phyloP scores from a whole-genome alignment of 2,797 vertebrate genomes.

The Rhabdophis nuchalis region DNA sequence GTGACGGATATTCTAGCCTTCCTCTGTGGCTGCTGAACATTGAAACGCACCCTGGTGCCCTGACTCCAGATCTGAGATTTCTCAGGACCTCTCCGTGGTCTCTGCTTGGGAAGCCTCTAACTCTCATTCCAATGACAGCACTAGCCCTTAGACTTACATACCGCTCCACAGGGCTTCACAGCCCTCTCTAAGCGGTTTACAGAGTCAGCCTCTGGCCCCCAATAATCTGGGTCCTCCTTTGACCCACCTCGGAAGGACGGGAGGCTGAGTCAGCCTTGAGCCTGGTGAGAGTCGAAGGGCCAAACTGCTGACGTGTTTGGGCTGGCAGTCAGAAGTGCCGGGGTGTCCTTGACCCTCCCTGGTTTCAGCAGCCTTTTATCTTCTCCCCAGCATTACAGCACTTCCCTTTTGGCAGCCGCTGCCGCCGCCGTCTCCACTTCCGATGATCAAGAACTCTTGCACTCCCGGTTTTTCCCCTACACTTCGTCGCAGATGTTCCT shows the following conservation, averaged over 20 bases:
- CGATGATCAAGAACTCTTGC: conserved; percentile 92
- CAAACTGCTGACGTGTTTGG: neutral
- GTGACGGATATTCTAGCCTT: neutral
- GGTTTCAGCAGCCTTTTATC: conserved; percentile 38
- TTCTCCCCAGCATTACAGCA: conserved; percentile 86
- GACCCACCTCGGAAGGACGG: no score
- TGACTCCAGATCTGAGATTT: neutral
- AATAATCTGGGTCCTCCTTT: no score
- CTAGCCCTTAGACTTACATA: no score
- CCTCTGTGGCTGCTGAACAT: neutral
- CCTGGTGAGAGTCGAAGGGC: no score
- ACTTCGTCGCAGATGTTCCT: conserved; percentile 93
- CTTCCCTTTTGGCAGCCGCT: conserved; percentile 90
- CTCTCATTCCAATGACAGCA: neutral
- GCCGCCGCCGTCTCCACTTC: conserved; percentile 87
- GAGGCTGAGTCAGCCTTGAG: no score
- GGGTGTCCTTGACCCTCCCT: neutral
- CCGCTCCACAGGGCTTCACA: no score
- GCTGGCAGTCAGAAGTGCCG: neutral
- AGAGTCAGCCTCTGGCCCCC: no score
- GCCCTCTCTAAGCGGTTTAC: no score
- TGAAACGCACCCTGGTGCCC: neutral
- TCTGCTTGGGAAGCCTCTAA: neutral
- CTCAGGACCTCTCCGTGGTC: fast-evolving
- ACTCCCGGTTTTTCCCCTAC: conserved; percentile 91